Evolutionary conservation across 2,113 vertebrate genomes (phyloP).

Genomic region (Microtus montanus): DNA sequence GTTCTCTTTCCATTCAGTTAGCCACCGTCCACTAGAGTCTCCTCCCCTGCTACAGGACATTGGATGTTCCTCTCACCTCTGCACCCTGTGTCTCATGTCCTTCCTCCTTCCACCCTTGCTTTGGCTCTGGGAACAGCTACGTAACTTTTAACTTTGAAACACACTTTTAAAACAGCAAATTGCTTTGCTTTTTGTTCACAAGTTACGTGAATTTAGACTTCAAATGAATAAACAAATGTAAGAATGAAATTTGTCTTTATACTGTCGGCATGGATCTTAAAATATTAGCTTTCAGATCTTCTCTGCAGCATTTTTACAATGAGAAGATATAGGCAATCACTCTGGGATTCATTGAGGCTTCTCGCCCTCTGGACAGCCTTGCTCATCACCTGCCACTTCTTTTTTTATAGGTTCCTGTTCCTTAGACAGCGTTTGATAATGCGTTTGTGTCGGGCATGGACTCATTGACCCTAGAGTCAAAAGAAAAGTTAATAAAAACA

Average conservation of each 20-base stretch:
- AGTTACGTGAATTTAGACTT: slow-evolving; percentile 8
- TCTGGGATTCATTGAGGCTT: slow-evolving; percentile 14
- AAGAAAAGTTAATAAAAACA: slow-evolving; percentile 9
- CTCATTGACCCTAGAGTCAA: not conserved
- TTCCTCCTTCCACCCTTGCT: too few species aligned
- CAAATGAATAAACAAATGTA: slow-evolving; percentile 12
- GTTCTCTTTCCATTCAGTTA: not conserved
- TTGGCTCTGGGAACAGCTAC: not conserved
- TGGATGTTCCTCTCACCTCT: too few species aligned
- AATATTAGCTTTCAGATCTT: slow-evolving; percentile 34
- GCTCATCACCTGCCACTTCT: not conserved
- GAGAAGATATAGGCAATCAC: slow-evolving; percentile 18
- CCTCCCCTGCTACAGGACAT: too few species aligned
- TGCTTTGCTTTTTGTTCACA: slow-evolving; percentile 33
- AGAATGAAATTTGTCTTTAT: slow-evolving; percentile 36
- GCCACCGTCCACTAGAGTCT: not conserved
- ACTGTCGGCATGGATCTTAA: not conserved
- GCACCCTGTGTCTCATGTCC: not conserved
- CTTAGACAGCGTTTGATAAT: slow-evolving; percentile 2
- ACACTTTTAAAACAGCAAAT: not conserved
- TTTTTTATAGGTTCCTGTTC: not conserved
- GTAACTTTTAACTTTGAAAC: too few species aligned
- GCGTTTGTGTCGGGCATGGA: slow-evolving; percentile 10
- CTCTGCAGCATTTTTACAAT: not conserved
- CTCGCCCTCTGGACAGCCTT: not conserved